Base-by-base conservation (phyloP, 2,888 invertebrate species). In the Metopia argyrocephala region DNA sequence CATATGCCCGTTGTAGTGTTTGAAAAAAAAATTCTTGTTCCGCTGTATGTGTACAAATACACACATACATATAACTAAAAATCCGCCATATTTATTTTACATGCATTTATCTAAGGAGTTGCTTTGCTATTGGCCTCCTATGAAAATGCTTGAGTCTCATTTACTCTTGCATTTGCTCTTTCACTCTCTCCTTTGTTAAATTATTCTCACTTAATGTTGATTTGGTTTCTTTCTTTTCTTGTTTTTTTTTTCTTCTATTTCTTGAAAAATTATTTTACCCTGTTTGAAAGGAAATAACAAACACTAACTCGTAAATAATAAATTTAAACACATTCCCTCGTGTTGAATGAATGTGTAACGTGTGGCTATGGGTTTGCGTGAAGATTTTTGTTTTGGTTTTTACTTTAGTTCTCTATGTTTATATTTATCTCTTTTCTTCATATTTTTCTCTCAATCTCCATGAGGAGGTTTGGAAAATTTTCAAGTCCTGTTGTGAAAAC, bases 51-150 rank as follows among this genome's bases (percentile, higher is more conserved):
- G 9, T 12, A 57, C 21, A 15, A 2, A 21, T 15, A 12, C 23
- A 21, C 45, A 27, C 27, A 18, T 50, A n/a, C 1, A 23, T 27
- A 27, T 27, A 1, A 52, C 45, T 70, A 52, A n/a, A n/a, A 57
- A 65, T 54, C 65, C 76, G 70, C 76, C 70, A 78, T 78, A 71
- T 78, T 78, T 70, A 65, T 71, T 78, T 65, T 46, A 65, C 18
- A 59, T 64, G 38, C 54, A 48, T 15, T 57, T 27, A 70, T 64
- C 38, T 52, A 70, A 70, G 52, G 15, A 71, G 23, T 59, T 65
- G 70, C 50, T 65, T 50, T 70, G 52, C 76, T 71, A 78, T 78
- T 78, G 76, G 76, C 27, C 70, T 71, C 57, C 48, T 71, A 20
- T 54, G 48, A 7, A 65, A 50, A 70, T 69, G 50, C 38, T 62